Evolutionary conservation across 2,113 vertebrate genomes (phyloP), one percentile per base, ranked within the genome.

Genomic region (Ochotona princeps): DNA sequence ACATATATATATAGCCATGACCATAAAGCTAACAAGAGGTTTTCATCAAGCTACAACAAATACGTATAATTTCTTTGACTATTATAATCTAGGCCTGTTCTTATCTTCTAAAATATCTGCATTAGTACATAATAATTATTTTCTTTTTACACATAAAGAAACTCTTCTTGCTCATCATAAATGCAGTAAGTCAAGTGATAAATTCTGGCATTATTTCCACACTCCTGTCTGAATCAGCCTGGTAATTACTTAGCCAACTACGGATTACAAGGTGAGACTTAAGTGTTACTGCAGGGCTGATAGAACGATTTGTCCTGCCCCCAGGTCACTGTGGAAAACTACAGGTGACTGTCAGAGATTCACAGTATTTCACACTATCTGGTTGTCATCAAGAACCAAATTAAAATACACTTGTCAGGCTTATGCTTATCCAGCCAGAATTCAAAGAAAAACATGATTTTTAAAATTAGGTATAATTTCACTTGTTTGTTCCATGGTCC

Each of bases 321-420:
- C 9, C 7, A 32, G 51, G 10, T 26, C 44, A 83, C 11, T n/a
- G 38, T 28, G 49, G 60, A 25, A 76, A n/a, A 63, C 13, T 15
- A 76, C 18, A 74, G 14, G 84, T 44, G 61, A 65, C 17, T 15
- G 61, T 23, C 26, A 78, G 30, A 75, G 35, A 32, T 8, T 51
- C 74, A 20, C 0, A 23, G 26, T 78, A 80, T 76, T 76, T 84
- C 25, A 61, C 32, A 12, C 49, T 57, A 70, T 30, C 51, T 21
- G 83, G 32, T 83, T 93, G n/a, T 61, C 13, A 75, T 76, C 2
- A 5, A 87, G 61, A 92, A 61, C 21, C 72, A 83, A 95, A 91
- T 70, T 72, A 65, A 65, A 89, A 85, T 12, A 38, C 35, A 80
- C 67, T 85, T 80, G 7, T 65, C 49, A 32, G 17, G 12, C 70